Percentiles rank a stretch among this genome's conserved stretches.
Conservation (phyloP, 2,797 vertebrate genomes). For the Aplochiton taeniatus region DNA sequence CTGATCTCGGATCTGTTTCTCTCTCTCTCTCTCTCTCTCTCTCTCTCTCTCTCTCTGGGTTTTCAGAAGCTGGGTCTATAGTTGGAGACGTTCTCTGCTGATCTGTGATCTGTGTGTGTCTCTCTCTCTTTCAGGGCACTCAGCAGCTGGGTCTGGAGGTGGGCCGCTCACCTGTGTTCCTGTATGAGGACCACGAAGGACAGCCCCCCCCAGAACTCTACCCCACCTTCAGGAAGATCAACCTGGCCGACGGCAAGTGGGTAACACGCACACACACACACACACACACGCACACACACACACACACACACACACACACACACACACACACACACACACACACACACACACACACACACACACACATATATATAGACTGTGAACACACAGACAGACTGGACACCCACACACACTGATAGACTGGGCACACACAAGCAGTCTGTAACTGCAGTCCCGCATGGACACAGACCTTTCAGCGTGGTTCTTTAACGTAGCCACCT, state of each 20-base stretch:
- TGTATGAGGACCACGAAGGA: slow-evolving; percentile 91
- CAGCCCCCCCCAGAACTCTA: slow-evolving; percentile 90
- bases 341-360: slow-evolving; percentile 16
- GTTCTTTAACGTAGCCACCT: not conserved
- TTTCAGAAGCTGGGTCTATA: no score
- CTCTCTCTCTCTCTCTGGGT: not conserved
- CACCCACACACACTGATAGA: slow-evolving; percentile 5
- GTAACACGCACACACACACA: slow-evolving; percentile 51
- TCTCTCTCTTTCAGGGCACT: slow-evolving; percentile 63
- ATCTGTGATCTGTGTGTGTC: not conserved
- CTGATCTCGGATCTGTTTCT: not conserved
- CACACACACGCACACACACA: not conserved
- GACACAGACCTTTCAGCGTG: no score
- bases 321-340: slow-evolving; percentile 22
- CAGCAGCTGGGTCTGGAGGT: slow-evolving; percentile 93
- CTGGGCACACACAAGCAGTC: not conserved
- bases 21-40: not conserved
- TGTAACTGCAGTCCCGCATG: no score
- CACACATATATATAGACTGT: not conserved
- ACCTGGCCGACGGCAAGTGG: slow-evolving; percentile 93
- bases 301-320: not conserved
- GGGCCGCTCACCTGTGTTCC: slow-evolving; percentile 90
- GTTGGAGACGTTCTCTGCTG: not conserved
- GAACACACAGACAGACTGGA: slow-evolving; percentile 7
- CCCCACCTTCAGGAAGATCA: slow-evolving; percentile 89